Evolutionary conservation across 2,888 invertebrate species (phyloP).

Genomic region (Apotomis turbidana): DNA sequence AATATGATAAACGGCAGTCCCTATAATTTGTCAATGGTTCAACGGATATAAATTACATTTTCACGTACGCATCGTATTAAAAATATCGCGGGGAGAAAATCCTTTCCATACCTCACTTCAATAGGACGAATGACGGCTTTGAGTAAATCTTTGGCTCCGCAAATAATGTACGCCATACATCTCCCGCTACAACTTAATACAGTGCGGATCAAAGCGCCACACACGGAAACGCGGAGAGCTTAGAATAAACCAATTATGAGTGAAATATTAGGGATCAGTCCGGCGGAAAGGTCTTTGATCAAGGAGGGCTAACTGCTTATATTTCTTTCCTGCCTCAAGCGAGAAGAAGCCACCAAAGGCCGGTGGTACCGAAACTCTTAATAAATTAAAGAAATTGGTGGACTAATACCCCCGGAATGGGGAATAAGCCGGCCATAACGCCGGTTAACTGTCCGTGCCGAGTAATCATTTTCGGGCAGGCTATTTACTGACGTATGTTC

Average conservation of each 20-base stretch:
- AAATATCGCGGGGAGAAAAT: slow-evolving; percentile 12
- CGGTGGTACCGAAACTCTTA: slow-evolving; percentile 74
- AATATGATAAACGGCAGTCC: too few relatives aligned
- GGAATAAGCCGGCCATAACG: slow-evolving; percentile 79
- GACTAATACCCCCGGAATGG: slow-evolving; percentile 81
- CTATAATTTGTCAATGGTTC: too few relatives aligned
- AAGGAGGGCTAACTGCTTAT: slow-evolving; percentile 68
- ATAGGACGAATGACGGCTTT: slow-evolving; percentile 68
- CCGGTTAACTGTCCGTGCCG: slow-evolving; percentile 75
- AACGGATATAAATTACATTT: slow-evolving; percentile 4
- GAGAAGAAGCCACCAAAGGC: slow-evolving; percentile 73
- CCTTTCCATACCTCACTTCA: slow-evolving; percentile 46
- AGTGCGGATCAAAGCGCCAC: slow-evolving; percentile 80
- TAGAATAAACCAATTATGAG: slow-evolving; percentile 84
- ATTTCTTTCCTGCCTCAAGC: slow-evolving; percentile 70
- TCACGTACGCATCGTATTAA: background rate
- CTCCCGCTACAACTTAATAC: slow-evolving; percentile 78
- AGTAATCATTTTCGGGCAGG: slow-evolving; percentile 81
- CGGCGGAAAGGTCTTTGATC: slow-evolving; percentile 78
- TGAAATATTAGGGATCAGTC: slow-evolving; percentile 83
- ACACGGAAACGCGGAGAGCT: slow-evolving; percentile 79
- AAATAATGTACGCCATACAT: slow-evolving; percentile 78
- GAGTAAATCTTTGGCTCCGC: slow-evolving; percentile 72
- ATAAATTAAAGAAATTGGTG: slow-evolving; percentile 82
- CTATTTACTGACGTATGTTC: slow-evolving; percentile 79